Evolutionary conservation across 1,140 invertebrate species (phyloP).

Genomic region (Metopolophium dirhodum): DNA sequence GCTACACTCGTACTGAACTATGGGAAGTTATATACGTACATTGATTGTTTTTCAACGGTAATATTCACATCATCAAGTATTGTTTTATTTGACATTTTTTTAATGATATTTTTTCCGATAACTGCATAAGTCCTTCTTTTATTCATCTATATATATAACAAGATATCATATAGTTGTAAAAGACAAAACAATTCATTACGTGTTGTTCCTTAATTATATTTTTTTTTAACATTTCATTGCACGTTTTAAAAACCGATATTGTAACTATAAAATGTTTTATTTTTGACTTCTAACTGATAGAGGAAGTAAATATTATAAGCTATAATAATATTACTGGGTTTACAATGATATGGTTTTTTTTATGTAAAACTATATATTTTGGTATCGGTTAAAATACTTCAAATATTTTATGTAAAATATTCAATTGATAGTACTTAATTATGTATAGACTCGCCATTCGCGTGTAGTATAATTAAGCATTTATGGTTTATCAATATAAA

Average conservation of each 20-base stretch:
- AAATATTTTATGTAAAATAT: not conserved
- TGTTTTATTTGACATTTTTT: constrained; percentile 6
- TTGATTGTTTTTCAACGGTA: constrained; percentile 22
- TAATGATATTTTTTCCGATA: constrained; percentile 18
- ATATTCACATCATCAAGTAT: constrained; percentile 41
- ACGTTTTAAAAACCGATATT: not conserved
- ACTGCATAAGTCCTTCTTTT: constrained; percentile 25
- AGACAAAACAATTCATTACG: not conserved
- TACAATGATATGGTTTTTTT: not conserved
- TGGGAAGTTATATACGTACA: not conserved
- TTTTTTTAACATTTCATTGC: not conserved
- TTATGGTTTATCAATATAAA: not conserved
- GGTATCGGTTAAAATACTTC: not conserved
- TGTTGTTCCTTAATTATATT: not conserved
- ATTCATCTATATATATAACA: not conserved
- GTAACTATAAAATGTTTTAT: not conserved
- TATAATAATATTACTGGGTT: not conserved
- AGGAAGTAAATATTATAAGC: not conserved
- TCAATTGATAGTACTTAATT: not conserved
- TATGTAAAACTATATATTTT: not conserved
- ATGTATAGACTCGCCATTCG: not conserved
- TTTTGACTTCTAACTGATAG: not conserved
- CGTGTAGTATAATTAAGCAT: not conserved
- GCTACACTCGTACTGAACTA: too few relatives aligned
- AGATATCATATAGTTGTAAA: not conserved